Percentiles rank a stretch among this genome's conserved stretches.
phyloP scores from a whole-genome alignment of 2,797 vertebrate genomes.

The Erpetoichthys calabaricus region DNA sequence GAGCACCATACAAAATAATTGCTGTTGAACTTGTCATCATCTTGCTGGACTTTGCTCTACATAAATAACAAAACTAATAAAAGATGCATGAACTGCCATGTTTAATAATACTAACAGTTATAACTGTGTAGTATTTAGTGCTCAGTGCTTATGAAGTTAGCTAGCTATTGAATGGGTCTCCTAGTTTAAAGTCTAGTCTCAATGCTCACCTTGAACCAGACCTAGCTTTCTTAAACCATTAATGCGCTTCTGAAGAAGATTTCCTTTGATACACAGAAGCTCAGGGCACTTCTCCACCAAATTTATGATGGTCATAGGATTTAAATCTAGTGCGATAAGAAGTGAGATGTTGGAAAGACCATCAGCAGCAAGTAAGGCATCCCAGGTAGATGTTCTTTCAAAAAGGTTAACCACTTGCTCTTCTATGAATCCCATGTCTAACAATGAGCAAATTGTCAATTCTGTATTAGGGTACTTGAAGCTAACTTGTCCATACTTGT shows the following conservation, averaged over 20 bases:
- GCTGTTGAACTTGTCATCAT: too few relatives aligned
- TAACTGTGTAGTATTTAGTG: too few relatives aligned
- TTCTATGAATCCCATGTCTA: slow-evolving; percentile 61
- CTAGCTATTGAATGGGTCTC: too few relatives aligned
- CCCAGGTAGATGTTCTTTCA: slow-evolving; percentile 18
- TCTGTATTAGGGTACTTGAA: not conserved
- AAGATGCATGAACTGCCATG: too few relatives aligned
- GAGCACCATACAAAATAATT: too few relatives aligned
- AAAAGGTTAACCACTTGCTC: slow-evolving; percentile 38
- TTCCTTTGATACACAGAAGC: slow-evolving; percentile 37
- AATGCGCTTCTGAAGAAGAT: slow-evolving; percentile 52
- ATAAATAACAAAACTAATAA: too few relatives aligned
- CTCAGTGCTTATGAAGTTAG: too few relatives aligned
- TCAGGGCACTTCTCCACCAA: slow-evolving; percentile 56
- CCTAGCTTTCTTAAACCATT: slow-evolving; percentile 60
- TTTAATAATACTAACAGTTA: too few relatives aligned
- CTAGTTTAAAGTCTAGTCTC: too few relatives aligned
- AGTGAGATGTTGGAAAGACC: slow-evolving; percentile 34
- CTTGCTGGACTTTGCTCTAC: too few relatives aligned
- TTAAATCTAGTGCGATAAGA: slow-evolving; percentile 61
- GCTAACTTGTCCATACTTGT: not conserved
- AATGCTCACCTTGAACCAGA: slow-evolving; percentile 62
- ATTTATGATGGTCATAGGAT: slow-evolving; percentile 37
- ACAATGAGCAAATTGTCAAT: slow-evolving; percentile 29
- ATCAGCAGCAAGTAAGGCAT: slow-evolving; percentile 15